Evolutionary conservation across 2,113 vertebrate species (phyloP), one percentile per base, ranked within the genome.

Genomic region (Puntigrus tetrazona): DNA sequence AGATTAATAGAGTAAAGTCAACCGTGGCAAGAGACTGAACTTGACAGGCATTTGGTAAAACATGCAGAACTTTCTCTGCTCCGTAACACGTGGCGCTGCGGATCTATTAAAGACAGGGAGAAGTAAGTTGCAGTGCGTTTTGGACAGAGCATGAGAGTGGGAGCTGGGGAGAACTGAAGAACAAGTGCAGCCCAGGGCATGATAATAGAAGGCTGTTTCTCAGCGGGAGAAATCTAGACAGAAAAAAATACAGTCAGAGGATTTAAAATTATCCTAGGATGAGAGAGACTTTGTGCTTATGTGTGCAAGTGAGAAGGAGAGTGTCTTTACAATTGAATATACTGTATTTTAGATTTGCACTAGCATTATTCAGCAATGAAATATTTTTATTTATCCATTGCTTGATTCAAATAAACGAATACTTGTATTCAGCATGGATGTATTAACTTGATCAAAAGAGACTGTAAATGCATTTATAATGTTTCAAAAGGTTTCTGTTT

Each of bases 141-240:
- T 52, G 34, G 45, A 31, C 18, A 27, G 57, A 31, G 36, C 43
- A 7, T 78, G 63, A 72, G 67, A 45, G 70, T 16, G 11, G 52
- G 47, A 45, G 50, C 31, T 27, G 20, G 14, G 57, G 9, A 38
- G 29, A 31, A 29, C n/a, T 73, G 36, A 69, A 69, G 47, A 52
- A 77, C 38, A 75, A 45, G 25, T 78, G 50, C n/a, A 38, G n/a
- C 43, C 52, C 80, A 67, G 34, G 80, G 47, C 81, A 29, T 80
- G 50, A 83, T 80, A 38, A 79, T 83, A 41, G 77, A 16, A 75
- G 67, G 29, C 79, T 83, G 47, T 72, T 61, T 57, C 75, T 59
- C 84, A 70, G 45, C 14, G 82, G 45, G 59, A 75, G n/a, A 77
- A 81, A 41, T 83, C 43, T 74, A 79, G 57, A 76, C 65, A 83